Evolutionary conservation across 2,888 invertebrate genomes (phyloP).

Genomic region (Lamproptera curius): DNA sequence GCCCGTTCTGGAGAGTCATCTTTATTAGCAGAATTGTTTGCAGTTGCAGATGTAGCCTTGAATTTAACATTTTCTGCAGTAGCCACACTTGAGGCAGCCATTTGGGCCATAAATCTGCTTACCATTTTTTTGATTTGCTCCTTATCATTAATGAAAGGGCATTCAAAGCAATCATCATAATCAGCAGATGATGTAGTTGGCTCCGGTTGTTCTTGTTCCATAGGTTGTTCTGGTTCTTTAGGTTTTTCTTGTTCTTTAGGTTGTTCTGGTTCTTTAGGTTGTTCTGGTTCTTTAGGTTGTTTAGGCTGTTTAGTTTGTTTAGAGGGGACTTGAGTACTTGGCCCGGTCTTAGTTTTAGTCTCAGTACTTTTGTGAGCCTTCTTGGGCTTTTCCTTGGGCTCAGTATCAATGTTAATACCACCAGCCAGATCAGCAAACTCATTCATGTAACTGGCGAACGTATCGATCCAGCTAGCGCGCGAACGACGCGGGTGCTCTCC

Average conservation of each 20-base stretch:
- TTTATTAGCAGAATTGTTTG: conserved; percentile 26
- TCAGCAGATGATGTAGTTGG: conserved; percentile 15
- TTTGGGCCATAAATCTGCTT: too few relatives aligned
- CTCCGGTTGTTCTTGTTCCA: conserved; percentile 22
- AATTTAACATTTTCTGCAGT: conserved; percentile 21
- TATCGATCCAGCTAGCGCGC: conserved; percentile 64
- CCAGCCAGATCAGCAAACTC: conserved; percentile 74
- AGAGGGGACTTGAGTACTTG: conserved; percentile 23
- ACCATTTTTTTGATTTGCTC: too few relatives aligned
- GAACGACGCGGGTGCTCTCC: conserved; percentile 39
- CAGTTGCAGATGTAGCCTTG: conserved; percentile 26
- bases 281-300: background rate
- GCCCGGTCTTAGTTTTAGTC: conserved; percentile 19
- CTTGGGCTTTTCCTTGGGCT: conserved; percentile 13
- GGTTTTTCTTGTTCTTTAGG: too few relatives aligned
- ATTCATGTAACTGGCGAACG: conserved; percentile 68
- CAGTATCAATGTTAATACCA: conserved; percentile 30
- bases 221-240: background rate
- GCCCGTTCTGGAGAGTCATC: conserved; percentile 50
- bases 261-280: too few relatives aligned
- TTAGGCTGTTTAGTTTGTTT: too few relatives aligned
- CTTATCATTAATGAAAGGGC: too few relatives aligned
- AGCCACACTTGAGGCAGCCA: too few relatives aligned
- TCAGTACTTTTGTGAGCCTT: conserved; percentile 25
- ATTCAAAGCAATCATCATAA: too few relatives aligned